Evolutionary conservation across 35 echinoderm and acorn worm genomes (phyloP).

Genomic region (Strongylocentrotus purpuratus): DNA sequence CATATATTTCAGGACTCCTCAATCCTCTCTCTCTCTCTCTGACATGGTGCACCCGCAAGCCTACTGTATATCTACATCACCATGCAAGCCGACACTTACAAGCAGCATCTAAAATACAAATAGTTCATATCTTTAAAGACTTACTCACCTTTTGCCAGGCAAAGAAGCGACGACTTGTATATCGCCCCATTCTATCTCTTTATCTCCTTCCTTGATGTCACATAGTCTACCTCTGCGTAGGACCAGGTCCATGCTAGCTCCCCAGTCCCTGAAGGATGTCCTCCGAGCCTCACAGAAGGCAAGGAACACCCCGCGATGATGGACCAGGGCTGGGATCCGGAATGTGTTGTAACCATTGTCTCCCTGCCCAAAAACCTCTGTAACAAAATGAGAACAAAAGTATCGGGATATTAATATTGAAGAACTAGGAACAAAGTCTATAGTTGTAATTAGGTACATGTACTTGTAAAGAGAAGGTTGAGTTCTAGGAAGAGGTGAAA

Average conservation of each 20-base stretch:
- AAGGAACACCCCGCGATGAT: conserved; percentile 57
- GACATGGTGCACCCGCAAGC: no score
- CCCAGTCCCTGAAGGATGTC: conserved; percentile 72
- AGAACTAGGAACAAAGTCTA: no score
- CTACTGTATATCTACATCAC: no score
- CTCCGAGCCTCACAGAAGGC: conserved; percentile 81
- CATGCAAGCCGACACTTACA: no score
- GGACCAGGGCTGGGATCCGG: conserved; percentile 80
- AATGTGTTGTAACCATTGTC: conserved; percentile 80
- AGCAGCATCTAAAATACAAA: no score
- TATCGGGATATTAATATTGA: no score
- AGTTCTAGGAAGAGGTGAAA: no score
- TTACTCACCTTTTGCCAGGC: conserved; percentile 59
- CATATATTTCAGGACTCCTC: no score
- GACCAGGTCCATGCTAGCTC: conserved; percentile 76
- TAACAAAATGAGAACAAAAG: not conserved
- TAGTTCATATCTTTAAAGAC: no score
- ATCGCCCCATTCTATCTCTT: conserved; percentile 70
- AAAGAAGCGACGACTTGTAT: conserved; percentile 70
- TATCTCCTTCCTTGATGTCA: not conserved
- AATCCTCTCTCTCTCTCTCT: no score
- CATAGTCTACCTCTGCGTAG: conserved; percentile 61
- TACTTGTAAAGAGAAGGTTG: no score
- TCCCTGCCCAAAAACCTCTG: conserved; percentile 77
- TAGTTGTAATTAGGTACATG: no score